Evolutionary conservation across 92 coral and sea anemone species (phyloP), one percentile per base, ranked within the genome.

Genomic region (Desmophyllum pertusum): DNA sequence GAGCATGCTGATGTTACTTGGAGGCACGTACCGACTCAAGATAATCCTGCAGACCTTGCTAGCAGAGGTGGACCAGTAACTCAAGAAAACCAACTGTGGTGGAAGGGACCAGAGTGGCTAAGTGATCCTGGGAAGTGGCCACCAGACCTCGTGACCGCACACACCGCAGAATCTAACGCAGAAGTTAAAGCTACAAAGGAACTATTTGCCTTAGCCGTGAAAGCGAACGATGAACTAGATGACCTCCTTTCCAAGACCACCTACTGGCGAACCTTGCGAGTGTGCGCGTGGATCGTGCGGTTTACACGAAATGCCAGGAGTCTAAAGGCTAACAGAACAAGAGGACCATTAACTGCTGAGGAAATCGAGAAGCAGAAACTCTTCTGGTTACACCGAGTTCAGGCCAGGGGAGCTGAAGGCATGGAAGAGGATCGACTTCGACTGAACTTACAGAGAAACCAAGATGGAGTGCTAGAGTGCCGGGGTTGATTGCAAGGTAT

Each of bases 61-160:
- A 88, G 92, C 86, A 81, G 84, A 35, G 89, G 91, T 53, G 95
- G 91, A 52, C 69, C 25, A 61, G 84, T 92, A 35, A 51, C 67
- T 80, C 75, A 83, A 45, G 81, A 78, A 48, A 53, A 71, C 70
- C 73, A 42, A 73, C 68, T 91, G 66, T 86, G 95, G 91, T 89
- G 91, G 95, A 73, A 79, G 50, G 95, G 95, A 42, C 93, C 93
- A 51, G 87, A 74, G 67, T 92, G 93, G 95, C 85, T 92, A 40
- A 61, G 83, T 37, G 89, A 92, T 51, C 89, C 85, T 53, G 73
- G 33, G 50, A 75, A 63, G 41, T 92, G 95, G 95, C 91, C 93
- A 65, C 70, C 73, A 23, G 71, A 89, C 81, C 91, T 89, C 40
- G 83, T 69, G 41, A 86, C 91, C 66, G 37, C 70, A 57, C 78